Conservation (phyloP, 2,888 invertebrate genomes). For the Miltochrista miniata region DNA sequence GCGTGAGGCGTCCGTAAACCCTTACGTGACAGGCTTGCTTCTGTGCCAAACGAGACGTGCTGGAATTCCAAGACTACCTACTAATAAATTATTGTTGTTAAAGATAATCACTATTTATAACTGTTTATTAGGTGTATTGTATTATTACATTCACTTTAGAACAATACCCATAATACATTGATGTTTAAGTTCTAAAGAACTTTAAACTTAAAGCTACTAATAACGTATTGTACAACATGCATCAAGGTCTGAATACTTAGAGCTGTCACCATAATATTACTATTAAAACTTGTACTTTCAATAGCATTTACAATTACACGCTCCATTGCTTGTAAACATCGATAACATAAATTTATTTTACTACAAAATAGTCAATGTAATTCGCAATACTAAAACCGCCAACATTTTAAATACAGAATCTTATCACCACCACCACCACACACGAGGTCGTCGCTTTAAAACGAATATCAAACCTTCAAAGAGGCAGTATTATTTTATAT, state of each 20-base stretch:
- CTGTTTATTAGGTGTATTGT: too few species aligned
- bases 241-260: conserved; percentile 18
- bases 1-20: too few species aligned
- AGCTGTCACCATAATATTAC: conserved; percentile 7
- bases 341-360: accelerated
- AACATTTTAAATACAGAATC: conserved; percentile 14
- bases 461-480: conserved; percentile 46
- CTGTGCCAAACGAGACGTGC: too few species aligned
- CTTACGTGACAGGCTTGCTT: too few species aligned
- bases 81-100: too few species aligned
- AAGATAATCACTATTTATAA: too few species aligned
- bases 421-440: conserved; percentile 43
- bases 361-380: conserved; percentile 9
- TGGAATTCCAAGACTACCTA: too few species aligned
- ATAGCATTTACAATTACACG: background rate
- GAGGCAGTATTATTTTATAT: conserved; percentile 54
- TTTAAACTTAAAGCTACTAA: background rate
- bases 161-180: conserved; percentile 23
- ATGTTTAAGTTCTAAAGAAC: background rate
- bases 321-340: conserved; percentile 11
- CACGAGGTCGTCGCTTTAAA: conserved; percentile 50
- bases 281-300: background rate
- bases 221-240: conserved; percentile 15
- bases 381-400: background rate
- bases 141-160: conserved; percentile 28